Evolutionary conservation across 2,113 vertebrate genomes (phyloP).

Genomic region (Hippolais icterina): DNA sequence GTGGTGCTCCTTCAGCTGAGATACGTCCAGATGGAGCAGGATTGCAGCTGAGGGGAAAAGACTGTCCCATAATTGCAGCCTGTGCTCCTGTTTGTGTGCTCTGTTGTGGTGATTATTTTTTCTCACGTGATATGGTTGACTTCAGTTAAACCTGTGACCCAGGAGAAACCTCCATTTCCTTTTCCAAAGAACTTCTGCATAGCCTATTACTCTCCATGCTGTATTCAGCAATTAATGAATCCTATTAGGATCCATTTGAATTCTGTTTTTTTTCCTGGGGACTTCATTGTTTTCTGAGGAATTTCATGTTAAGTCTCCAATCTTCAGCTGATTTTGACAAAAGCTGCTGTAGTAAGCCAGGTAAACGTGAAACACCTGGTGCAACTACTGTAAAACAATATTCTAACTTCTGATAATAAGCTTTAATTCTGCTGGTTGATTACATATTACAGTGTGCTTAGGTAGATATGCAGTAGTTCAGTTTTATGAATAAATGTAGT

Average conservation of each 20-base stretch:
- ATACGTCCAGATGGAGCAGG: background rate
- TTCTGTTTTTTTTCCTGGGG: background rate
- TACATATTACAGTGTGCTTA: background rate
- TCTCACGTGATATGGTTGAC: background rate
- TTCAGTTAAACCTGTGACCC: background rate
- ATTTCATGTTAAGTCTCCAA: background rate
- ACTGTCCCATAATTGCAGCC: accelerated
- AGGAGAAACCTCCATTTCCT: background rate
- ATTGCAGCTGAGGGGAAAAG: background rate
- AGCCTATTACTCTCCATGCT: background rate
- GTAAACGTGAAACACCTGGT: background rate
- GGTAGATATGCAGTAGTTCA: background rate
- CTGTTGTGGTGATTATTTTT: background rate
- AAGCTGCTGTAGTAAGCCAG: background rate
- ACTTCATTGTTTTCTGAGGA: background rate
- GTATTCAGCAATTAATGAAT: background rate
- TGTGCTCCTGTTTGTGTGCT: background rate
- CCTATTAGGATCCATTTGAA: background rate
- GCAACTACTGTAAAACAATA: background rate
- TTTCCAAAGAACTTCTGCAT: background rate
- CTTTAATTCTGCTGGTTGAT: background rate
- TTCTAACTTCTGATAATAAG: background rate
- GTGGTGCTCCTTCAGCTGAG: background rate
- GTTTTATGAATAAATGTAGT: background rate
- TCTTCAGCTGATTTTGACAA: background rate